Percentiles rank a stretch among this genome's conserved stretches.
Evolutionary conservation across 2,797 vertebrate species (phyloP).

Genomic region (Notolabrus celidotus): DNA sequence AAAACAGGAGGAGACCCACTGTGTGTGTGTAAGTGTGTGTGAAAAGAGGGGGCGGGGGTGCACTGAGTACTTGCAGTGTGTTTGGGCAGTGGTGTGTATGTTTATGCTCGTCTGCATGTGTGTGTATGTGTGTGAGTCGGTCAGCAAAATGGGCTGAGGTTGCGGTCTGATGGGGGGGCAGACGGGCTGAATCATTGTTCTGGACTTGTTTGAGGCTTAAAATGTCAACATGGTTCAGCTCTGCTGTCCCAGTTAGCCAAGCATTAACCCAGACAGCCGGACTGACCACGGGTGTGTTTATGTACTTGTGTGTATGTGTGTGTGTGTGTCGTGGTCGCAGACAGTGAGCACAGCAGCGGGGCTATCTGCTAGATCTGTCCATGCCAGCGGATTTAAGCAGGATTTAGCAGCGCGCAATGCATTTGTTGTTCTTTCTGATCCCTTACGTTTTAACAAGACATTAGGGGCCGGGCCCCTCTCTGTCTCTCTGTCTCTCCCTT

Average conservation of each 20-base stretch:
- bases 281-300: conserved; percentile 80
- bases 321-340: conserved; percentile 66
- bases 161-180: conserved; percentile 71
- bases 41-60: conserved; percentile 50
- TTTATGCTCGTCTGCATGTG: conserved; percentile 58
- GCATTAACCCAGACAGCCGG: conserved; percentile 86
- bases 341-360: conserved; percentile 80
- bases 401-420: conserved; percentile 80
- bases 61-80: conserved; percentile 51
- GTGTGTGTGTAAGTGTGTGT: conserved; percentile 64
- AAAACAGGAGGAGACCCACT: conserved; percentile 63
- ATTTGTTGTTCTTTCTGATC: conserved; percentile 85
- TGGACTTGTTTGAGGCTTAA: conserved; percentile 84
- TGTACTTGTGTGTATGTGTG: conserved; percentile 52
- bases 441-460: conserved; percentile 82
- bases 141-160: conserved; percentile 80
- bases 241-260: conserved; percentile 84
- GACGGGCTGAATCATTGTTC: conserved; percentile 83
- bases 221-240: conserved; percentile 85
- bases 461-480: conserved; percentile 67
- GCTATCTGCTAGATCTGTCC: conserved; percentile 84
- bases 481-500: conserved; percentile 36
- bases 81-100: conserved; percentile 68
- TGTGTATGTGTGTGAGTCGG: conserved; percentile 38
- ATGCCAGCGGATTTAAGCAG: conserved; percentile 84